phyloP scores from a whole-genome alignment of 2,797 vertebrate species.

The Coranthus polyacanthus region DNA sequence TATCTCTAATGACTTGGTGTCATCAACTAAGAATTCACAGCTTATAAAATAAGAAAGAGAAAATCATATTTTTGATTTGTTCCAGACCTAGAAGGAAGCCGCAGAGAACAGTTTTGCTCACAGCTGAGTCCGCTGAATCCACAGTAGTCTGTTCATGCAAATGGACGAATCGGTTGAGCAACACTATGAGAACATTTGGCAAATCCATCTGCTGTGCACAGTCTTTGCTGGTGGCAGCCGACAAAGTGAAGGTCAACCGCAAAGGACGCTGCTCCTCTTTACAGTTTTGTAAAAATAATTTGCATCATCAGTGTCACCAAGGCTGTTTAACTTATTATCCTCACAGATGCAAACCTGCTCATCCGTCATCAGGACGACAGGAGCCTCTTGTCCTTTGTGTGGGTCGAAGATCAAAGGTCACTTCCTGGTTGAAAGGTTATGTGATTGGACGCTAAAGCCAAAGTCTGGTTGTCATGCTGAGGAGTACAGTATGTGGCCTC shows the following conservation, averaged over 20 bases:
- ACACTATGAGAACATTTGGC: constrained; percentile 67
- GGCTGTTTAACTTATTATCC: constrained; percentile 33
- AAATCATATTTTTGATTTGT: constrained; percentile 34
- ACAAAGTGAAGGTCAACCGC: constrained; percentile 53
- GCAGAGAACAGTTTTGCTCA: constrained; percentile 55
- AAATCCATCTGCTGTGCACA: constrained; percentile 69
- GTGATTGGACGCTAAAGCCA: constrained; percentile 67
- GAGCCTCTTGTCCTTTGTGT: constrained; percentile 48
- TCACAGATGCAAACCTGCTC: constrained; percentile 43
- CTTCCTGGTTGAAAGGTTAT: constrained; percentile 78
- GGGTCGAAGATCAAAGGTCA: constrained; percentile 77
- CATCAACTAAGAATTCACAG: constrained; percentile 73
- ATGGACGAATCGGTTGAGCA: constrained; percentile 53
- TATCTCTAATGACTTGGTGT: constrained; percentile 47
- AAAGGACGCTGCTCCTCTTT: constrained; percentile 56
- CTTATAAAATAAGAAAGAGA: constrained; percentile 71
- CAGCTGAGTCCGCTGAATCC: constrained; percentile 65
- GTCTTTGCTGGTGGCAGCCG: constrained; percentile 68
- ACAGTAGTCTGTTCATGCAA: constrained; percentile 77
- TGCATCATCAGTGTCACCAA: constrained; percentile 53
- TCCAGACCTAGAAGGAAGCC: constrained; percentile 57
- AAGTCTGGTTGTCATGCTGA: constrained; percentile 65
- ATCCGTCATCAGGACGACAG: constrained; percentile 30
- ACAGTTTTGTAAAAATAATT: constrained; percentile 60
- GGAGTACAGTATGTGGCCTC: constrained; percentile 66